A percentile compares a stretch with the other conserved stretches of the same genome.
Conservation (phyloP, 2,797 vertebrate genomes). For the Tangara arthus region DNA sequence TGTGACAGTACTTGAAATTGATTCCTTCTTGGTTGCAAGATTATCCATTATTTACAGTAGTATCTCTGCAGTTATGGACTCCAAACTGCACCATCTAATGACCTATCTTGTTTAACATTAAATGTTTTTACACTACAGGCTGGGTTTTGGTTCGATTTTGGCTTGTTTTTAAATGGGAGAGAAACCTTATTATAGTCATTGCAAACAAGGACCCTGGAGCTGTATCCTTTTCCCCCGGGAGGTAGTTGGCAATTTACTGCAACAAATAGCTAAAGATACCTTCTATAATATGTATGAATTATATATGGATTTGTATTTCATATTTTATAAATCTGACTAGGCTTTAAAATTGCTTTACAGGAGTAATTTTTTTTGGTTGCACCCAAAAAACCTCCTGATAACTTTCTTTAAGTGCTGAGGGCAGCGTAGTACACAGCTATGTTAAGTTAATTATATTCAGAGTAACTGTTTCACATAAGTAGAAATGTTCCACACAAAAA, state of each 20-base stretch:
- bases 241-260: neutral
- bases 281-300: neutral
- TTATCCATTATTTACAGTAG: neutral
- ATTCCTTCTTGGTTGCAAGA: neutral
- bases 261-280: neutral
- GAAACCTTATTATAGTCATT: neutral
- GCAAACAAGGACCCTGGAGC: neutral
- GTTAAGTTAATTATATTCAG: neutral
- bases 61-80: neutral
- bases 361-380: neutral
- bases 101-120: neutral
- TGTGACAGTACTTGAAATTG: neutral
- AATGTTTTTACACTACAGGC: accelerated
- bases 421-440: neutral
- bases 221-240: neutral
- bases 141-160: neutral
- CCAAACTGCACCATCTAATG: neutral
- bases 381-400: neutral
- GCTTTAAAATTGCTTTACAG: neutral
- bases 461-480: neutral
- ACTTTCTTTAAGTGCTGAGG: neutral
- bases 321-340: neutral
- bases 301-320: neutral
- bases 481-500: neutral
- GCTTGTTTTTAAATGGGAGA: neutral